Conservation (phyloP, 1,140 invertebrate genomes). For the Tigriopus japonicus region DNA sequence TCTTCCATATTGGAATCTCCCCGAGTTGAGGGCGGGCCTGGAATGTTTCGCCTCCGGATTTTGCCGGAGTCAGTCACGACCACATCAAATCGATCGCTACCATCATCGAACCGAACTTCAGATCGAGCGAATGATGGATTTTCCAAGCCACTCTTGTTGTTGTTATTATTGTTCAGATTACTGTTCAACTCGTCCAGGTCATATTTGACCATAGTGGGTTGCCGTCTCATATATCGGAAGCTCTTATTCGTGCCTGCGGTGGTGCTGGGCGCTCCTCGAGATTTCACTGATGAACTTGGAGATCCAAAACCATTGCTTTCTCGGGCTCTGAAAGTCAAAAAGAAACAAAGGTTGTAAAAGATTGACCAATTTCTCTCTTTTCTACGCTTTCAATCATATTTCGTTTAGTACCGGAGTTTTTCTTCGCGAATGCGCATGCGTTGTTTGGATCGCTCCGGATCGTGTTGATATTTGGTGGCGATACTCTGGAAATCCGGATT, state of each 20-base stretch:
- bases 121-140: background rate
- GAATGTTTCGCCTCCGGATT: slow-evolving; percentile 42
- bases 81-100: no score
- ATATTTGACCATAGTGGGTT: slow-evolving; percentile 63
- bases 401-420: slow-evolving; percentile 15
- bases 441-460: slow-evolving; percentile 39
- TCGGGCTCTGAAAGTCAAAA: background rate
- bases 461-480: background rate
- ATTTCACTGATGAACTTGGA: background rate
- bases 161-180: slow-evolving; percentile 25
- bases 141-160: background rate
- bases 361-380: no score
- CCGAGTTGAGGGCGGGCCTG: background rate
- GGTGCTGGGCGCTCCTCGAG: slow-evolving; percentile 42
- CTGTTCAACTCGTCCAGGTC: slow-evolving; percentile 32
- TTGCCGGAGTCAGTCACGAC: slow-evolving; percentile 24
- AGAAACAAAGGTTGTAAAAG: no score
- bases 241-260: slow-evolving; percentile 54
- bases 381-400: no score
- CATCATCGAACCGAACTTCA: background rate
- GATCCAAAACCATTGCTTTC: background rate
- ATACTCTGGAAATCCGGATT: slow-evolving; percentile 1
- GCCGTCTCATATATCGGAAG: slow-evolving; percentile 66
- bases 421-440: slow-evolving; percentile 48
- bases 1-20: background rate